Conservation (phyloP, 1,140 invertebrate genomes). For the Pomphorhynchus laevis region DNA sequence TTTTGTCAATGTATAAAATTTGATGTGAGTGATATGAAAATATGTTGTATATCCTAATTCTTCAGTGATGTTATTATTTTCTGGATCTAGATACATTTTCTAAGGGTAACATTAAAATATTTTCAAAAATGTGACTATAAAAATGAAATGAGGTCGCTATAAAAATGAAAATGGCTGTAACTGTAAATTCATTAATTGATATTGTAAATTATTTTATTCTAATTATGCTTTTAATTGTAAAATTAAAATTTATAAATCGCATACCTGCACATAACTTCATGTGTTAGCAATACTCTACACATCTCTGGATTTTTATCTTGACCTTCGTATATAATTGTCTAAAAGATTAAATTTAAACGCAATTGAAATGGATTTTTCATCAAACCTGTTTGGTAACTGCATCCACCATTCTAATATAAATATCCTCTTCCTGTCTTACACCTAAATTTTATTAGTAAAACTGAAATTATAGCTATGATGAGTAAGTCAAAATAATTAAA, state of each 20-base stretch:
- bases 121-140: background rate
- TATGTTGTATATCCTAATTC: no score
- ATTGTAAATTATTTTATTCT: background rate
- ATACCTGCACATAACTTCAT: slow-evolving; percentile 99
- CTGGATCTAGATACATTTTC: no score
- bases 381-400: slow-evolving; percentile 86
- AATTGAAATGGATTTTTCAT: no score
- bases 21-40: no score
- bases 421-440: slow-evolving; percentile 77
- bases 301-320: slow-evolving; percentile 99
- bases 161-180: background rate
- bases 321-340: slow-evolving; percentile 97
- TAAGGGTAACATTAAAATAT: no score
- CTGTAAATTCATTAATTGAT: background rate
- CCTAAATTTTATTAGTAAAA: slow-evolving; percentile 27
- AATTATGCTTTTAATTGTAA: background rate
- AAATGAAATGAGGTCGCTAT: background rate
- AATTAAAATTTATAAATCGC: slow-evolving; percentile 2
- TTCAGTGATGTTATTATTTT: no score
- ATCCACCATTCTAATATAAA: slow-evolving; percentile 81
- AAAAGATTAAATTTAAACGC: slow-evolving; percentile 18
- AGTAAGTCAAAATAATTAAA: no score
- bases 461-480: no score
- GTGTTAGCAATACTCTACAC: slow-evolving; percentile 86
- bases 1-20: no score